Evolutionary conservation across 2,888 invertebrate genomes (phyloP), one percentile per base, ranked within the genome.

Genomic region (Cantharis rufa): DNA sequence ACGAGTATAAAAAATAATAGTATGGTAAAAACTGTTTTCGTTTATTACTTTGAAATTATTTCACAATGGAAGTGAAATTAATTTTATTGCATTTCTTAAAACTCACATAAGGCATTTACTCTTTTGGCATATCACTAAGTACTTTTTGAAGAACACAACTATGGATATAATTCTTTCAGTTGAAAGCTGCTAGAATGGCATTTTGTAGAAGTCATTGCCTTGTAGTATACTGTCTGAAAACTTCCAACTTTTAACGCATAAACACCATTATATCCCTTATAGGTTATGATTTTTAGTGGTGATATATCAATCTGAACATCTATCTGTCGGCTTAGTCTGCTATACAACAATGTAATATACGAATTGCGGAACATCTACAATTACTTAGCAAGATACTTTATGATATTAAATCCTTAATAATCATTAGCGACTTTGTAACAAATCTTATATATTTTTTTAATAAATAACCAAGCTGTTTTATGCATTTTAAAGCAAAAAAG

Each of bases 291-390:
- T 80, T 66, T 79, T 80, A 80, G 79, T 80, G 75, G 79, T 77
- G 74, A 78, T 80, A 80, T 78, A 80, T 80, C 80, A 80, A 80
- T 79, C 78, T 62, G 70, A 75, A 80, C 73, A 77, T 79, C 75
- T 71, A 72, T 76, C 69, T 77, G 78, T 77, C 80, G 77, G 80
- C 75, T 75, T 78, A 75, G 70, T 76, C 75, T 77, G 72, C 69
- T 73, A 71, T 72, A 78, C 76, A 79, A 80, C 79, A 80, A 79
- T 80, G 80, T 79, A 79, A 79, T 74, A 77, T 74, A 78, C 75
- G 77, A 61, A 73, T 73, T 21, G 73, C 69, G 71, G 70, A 69
- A 63, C 74, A 79, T 78, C 75, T 72, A 75, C 74, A 63, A 64
- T 75, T 72, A 71, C 74, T 79, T 76, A 74, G 69, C 74, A 69